Evolutionary conservation across 2,888 invertebrate species (phyloP), one percentile per base, ranked within the genome.

Genomic region (Phrixothrix hirtus): DNA sequence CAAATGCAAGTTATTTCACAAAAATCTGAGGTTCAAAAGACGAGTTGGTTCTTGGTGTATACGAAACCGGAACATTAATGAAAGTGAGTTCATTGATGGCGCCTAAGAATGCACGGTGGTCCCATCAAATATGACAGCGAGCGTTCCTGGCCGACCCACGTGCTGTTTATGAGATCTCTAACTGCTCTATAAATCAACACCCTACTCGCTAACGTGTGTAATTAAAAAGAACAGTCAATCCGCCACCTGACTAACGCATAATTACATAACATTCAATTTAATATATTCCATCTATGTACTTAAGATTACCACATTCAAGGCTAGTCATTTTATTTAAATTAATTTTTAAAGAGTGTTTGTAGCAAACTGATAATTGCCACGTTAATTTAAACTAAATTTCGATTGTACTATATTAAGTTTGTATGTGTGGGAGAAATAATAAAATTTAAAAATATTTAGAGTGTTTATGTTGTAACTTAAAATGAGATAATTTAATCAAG

Each of bases 131-230:
- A 75, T 75, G 76, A 75, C 74, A 73, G 70, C 69, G 69, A 65
- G 66, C 72, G 73, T 75, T 75, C 75, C 63, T 71, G 62, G 62
- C 64, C 69, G 69, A 67, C 72, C 74, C 75, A 73, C 73, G 75
- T 76, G 76, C 76, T 77, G 77, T 78, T 78, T 78, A 78, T 77
- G 78, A 77, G 76, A 76, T 74, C 75, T 77, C 74, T 78, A 78
- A 78, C 77, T 76, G 72, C 73, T 71, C 77, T 71, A 78, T 78
- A 78, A 78, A 78, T 78, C 78, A 78, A 75, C 76, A 76, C 76
- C 77, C 77, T 67, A 63, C 71, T 68, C 65, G 67, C 67, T 71
- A 73, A 71, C 70, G 69, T 67, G 66, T 71, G 75, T 74, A 75
- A 75, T 75, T 75, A 75, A 74, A 73, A 70, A 61, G 68, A 63